A percentile compares a stretch with the other conserved stretches of the same genome.
phyloP scores from a whole-genome alignment of 2,113 vertebrate genomes.

The Brienomyrus brachyistius region DNA sequence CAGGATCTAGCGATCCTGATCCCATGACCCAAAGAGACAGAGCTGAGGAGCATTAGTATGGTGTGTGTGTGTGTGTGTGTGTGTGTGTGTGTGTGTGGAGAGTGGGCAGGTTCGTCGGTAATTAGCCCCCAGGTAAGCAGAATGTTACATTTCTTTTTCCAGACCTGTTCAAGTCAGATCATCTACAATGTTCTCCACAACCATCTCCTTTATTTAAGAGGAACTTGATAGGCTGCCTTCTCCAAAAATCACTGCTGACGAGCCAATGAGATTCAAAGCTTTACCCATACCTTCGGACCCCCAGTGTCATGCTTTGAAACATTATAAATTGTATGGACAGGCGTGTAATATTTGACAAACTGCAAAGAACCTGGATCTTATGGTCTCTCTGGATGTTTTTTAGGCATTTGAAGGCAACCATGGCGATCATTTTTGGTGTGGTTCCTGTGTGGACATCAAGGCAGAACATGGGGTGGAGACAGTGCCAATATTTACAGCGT shows the following conservation, averaged over 20 bases:
- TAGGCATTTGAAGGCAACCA: not conserved
- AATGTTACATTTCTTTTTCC: not conserved
- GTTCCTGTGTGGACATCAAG: not conserved
- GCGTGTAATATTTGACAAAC: not conserved
- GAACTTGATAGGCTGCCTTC: not conserved
- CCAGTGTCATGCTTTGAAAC: not conserved
- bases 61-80: not conserved
- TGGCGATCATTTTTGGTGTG: not conserved
- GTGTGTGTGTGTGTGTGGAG: not conserved
- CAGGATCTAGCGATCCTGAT: too few relatives aligned
- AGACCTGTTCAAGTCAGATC: not conserved
- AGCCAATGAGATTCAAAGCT: not conserved
- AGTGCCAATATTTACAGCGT: not conserved
- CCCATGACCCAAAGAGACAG: not conserved
- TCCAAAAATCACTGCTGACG: not conserved
- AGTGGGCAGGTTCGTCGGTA: not conserved
- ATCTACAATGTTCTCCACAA: not conserved
- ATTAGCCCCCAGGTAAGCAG: not conserved
- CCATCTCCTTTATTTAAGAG: not conserved
- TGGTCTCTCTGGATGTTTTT: not conserved
- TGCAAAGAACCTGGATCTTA: not conserved
- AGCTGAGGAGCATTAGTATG: not conserved
- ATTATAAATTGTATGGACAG: not conserved
- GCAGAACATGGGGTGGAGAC: not conserved
- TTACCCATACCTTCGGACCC: not conserved